Conservation (phyloP, 2,888 invertebrate genomes). For the Cyaniris semiargus region DNA sequence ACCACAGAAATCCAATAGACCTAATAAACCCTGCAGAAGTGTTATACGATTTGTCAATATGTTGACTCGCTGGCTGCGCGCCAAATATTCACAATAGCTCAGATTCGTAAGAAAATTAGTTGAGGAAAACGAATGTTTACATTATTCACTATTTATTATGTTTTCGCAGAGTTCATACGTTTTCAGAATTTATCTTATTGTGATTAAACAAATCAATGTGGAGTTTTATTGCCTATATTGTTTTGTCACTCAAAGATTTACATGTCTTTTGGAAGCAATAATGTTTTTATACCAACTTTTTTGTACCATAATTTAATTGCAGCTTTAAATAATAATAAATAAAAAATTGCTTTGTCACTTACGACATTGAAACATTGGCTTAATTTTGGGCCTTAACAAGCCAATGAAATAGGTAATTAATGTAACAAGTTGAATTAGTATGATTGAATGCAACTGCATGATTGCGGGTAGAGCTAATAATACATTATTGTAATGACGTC, state of each 20-base stretch:
- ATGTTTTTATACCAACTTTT: background rate
- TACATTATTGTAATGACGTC: background rate
- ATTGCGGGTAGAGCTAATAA: background rate
- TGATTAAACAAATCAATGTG: background rate
- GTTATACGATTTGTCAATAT: slow-evolving; percentile 19
- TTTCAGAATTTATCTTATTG: slow-evolving; percentile 13
- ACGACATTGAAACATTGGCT: no score
- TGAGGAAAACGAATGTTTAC: slow-evolving; percentile 20
- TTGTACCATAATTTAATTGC: background rate
- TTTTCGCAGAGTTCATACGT: slow-evolving; percentile 22
- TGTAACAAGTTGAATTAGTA: background rate
- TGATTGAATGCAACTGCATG: background rate
- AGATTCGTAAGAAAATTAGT: slow-evolving; percentile 25
- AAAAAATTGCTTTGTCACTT: no score
- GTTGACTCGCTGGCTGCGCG: background rate
- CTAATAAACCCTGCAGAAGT: background rate
- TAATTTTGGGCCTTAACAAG: no score
- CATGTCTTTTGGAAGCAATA: background rate
- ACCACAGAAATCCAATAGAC: background rate
- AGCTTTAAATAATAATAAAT: no score
- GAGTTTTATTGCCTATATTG: background rate
- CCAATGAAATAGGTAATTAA: no score
- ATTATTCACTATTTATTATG: slow-evolving; percentile 26
- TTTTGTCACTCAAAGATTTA: background rate
- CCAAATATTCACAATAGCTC: slow-evolving; percentile 9